These are phyloP conservation scores for Linepithema humile DNA, from an alignment of 1,140 invertebrate species.

Conservation along the genomic window DNA sequence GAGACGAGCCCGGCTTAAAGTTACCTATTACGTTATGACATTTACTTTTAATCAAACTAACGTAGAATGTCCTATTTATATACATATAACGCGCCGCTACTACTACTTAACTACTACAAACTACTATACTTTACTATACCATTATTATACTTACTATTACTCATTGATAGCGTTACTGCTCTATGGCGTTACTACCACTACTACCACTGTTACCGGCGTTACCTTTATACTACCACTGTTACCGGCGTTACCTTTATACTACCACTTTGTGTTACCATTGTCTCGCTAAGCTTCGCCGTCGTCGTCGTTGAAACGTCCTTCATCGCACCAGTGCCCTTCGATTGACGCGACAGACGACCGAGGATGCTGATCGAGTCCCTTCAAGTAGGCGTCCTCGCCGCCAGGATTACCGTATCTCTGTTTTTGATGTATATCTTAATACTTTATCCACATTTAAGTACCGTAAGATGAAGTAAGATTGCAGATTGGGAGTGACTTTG, in stretches of 20 bases:
- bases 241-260: constrained; percentile 71
- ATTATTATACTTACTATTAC: constrained; percentile 69
- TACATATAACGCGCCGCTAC: constrained; percentile 77
- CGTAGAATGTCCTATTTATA: constrained; percentile 82
- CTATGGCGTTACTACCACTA: constrained; percentile 64
- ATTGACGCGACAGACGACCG: constrained; percentile 34
- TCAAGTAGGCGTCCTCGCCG: constrained; percentile 32
- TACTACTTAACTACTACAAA: constrained; percentile 72
- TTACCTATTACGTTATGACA: constrained; percentile 83
- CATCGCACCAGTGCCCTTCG: constrained; percentile 43
- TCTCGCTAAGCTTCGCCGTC: constrained; percentile 58
- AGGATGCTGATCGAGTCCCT: neutral
- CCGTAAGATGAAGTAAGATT: constrained; percentile 44
- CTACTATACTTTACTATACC: constrained; percentile 71
- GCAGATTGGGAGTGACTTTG: constrained; percentile 3
- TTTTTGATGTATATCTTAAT: constrained; percentile 47
- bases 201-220: constrained; percentile 70
- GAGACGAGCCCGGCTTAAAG: constrained; percentile 79
- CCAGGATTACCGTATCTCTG: constrained; percentile 37
- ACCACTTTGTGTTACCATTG: constrained; percentile 73
- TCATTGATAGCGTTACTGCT: constrained; percentile 68
- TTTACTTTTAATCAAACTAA: constrained; percentile 83
- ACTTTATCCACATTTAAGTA: constrained; percentile 41
- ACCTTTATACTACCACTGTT: constrained; percentile 72
- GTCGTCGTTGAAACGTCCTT: constrained; percentile 55